These are phyloP conservation scores for Cerceris rybyensis DNA, from an alignment of 2,888 invertebrate species.

Conservation along the genomic window DNA sequence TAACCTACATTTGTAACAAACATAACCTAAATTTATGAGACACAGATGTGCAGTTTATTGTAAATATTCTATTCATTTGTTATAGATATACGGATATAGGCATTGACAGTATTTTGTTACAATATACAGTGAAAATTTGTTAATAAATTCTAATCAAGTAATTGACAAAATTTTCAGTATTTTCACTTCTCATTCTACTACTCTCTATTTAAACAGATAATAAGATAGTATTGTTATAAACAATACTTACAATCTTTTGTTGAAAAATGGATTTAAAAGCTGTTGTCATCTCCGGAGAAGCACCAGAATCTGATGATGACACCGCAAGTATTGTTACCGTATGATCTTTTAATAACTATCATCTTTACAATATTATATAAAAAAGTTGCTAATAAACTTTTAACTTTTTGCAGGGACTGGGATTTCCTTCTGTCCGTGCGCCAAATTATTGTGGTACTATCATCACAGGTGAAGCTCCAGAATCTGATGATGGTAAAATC, in stretches of 20 bases:
- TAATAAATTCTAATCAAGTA: no score
- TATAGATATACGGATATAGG: no score
- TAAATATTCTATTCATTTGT: no score
- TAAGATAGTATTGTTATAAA: no score
- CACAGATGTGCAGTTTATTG: neutral
- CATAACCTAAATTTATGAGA: neutral
- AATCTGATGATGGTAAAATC: conserved; percentile 78
- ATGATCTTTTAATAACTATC: conserved; percentile 15
- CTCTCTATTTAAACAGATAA: no score
- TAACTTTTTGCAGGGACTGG: conserved; percentile 66
- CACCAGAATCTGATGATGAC: conserved; percentile 80
- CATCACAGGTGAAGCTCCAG: conserved; percentile 79
- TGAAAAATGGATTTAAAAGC: conserved; percentile 77
- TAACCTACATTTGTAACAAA: conserved; percentile 3
- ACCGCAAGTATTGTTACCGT: conserved; percentile 72
- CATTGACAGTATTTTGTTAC: no score
- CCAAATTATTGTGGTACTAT: conserved; percentile 77
- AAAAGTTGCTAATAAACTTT: neutral
- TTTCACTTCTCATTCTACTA: no score
- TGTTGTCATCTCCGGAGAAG: conserved; percentile 78
- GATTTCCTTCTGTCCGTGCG: conserved; percentile 68
- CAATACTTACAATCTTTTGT: neutral
- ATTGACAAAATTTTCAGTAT: no score
- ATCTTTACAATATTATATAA: neutral
- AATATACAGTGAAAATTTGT: no score